Evolutionary conservation across 2,888 invertebrate species (phyloP), one percentile per base, ranked within the genome.

Genomic region (Formica aserva): DNA sequence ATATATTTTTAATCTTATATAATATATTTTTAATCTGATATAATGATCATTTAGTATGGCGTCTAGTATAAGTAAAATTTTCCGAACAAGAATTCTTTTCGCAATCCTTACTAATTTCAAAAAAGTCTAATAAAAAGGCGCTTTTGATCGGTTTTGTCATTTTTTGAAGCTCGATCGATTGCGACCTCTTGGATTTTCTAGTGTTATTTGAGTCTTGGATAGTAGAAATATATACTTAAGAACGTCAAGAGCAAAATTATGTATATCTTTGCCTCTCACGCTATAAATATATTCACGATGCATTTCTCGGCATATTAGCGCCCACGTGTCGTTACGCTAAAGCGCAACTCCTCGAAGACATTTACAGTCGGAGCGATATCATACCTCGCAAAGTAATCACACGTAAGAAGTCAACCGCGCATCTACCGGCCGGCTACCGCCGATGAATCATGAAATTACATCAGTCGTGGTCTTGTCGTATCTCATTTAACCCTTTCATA

Each of bases 51-150:
- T 15, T 55, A 74, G 13, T 60, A 60, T 29, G 41, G 60, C 26
- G 9, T 6, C 66, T 52, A 13, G 62, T 22, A 72, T 71, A 67
- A 55, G 41, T 26, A 60, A 2, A 9, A 38, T 67, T 60, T 35
- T 87, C 80, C 15, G 74, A 86, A 69, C 78, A 74, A 48, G 57
- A 9, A 52, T 82, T 82, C 8, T 86, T 77, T 52, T 87, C 82
- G 22, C 77, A 81, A 11, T 85, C 83, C 11, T 85, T 90, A 41
- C 29, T 38, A 26, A 85, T 13, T 84, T 91, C 92, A 71, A 94
- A 93, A 26, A 92, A 94, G 55, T 94, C 88, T 8, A 93, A 76
- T 52, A 94, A 87, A n/a, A 92, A 93, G 4, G 90, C 84, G 63
- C 87, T 91, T 84, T 90, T 92, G 5, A 90, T 85, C 0, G 85